These are phyloP conservation scores for Entomobrya proxima DNA, from an alignment of 2,888 invertebrate species.

Conservation along the genomic window DNA sequence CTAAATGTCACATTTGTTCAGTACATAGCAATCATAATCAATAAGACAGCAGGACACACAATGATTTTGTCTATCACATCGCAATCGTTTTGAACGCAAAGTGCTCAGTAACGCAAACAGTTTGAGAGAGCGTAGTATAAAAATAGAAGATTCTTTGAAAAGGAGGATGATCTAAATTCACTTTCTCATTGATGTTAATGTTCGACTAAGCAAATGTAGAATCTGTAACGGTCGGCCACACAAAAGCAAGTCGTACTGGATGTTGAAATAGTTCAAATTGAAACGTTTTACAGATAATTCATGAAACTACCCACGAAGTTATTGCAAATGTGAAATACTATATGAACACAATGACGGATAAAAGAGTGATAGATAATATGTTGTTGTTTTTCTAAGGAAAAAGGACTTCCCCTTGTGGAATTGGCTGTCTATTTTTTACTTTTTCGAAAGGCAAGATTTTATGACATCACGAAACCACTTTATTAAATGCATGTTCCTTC, in stretches of 20 bases:
- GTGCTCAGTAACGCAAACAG: not conserved
- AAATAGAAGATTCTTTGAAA: not conserved
- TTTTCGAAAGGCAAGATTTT: slow-evolving; percentile 34
- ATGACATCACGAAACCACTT: slow-evolving; percentile 36
- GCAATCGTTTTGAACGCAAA: not conserved
- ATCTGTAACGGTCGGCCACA: not conserved
- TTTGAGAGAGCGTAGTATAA: not conserved
- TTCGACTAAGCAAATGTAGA: not conserved
- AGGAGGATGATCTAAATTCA: not conserved
- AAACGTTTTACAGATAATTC: not conserved
- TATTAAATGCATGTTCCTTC: slow-evolving; percentile 1
- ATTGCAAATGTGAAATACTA: not conserved
- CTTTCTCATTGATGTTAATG: not conserved
- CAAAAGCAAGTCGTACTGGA: slow-evolving; percentile 8
- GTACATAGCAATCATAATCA: slow-evolving; percentile 30
- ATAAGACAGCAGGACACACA: slow-evolving; percentile 33
- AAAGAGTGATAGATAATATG: not conserved
- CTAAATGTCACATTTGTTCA: slow-evolving; percentile 59
- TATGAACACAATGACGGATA: not conserved
- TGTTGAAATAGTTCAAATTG: slow-evolving; percentile 11
- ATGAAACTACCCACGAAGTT: slow-evolving; percentile 1
- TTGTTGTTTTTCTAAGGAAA: not conserved
- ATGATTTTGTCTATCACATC: slow-evolving; percentile 16
- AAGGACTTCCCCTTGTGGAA: not conserved
- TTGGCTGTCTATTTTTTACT: not conserved